A percentile compares a stretch with the other conserved stretches of the same genome.
phyloP scores from a whole-genome alignment of 2,888 invertebrate genomes.

The Metallyticus violacea region DNA sequence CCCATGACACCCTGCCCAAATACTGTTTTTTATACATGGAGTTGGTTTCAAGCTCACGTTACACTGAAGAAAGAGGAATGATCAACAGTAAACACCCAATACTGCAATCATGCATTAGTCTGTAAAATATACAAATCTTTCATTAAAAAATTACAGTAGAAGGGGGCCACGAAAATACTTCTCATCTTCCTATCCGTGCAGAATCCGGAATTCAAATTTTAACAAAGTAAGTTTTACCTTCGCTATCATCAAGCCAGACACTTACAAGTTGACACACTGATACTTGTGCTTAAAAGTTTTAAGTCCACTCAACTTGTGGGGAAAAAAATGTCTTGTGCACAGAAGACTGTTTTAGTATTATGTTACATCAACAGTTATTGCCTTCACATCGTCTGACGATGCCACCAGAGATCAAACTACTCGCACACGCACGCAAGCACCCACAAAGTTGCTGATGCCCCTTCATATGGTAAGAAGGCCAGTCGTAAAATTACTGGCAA shows the following conservation, averaged over 20 bases:
- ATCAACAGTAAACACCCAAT: slow-evolving; percentile 27
- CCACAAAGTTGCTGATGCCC: not conserved
- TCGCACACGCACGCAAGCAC: slow-evolving; percentile 8
- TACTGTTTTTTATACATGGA: slow-evolving; percentile 18
- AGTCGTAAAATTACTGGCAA: not conserved
- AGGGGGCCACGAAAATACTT: slow-evolving; percentile 21
- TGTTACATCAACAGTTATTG: slow-evolving; percentile 30
- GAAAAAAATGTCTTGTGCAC: slow-evolving; percentile 29
- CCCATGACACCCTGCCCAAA: slow-evolving; percentile 7
- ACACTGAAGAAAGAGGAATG: slow-evolving; percentile 27
- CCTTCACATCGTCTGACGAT: slow-evolving; percentile 18
- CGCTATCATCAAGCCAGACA: slow-evolving; percentile 12
- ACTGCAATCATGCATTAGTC: slow-evolving; percentile 14
- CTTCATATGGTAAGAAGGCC: not conserved
- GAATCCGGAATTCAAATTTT: slow-evolving; percentile 13
- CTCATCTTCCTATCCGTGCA: slow-evolving; percentile 7
- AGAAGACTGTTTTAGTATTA: slow-evolving; percentile 20
- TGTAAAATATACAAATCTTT: slow-evolving; percentile 30
- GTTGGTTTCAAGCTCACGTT: slow-evolving; percentile 5
- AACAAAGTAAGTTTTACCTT: slow-evolving; percentile 8
- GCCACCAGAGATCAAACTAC: slow-evolving; percentile 9
- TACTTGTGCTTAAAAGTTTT: slow-evolving; percentile 15
- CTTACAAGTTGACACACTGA: slow-evolving; percentile 23
- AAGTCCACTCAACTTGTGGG: slow-evolving; percentile 19
- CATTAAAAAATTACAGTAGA: slow-evolving; percentile 15